Percentiles rank a stretch among this genome's conserved stretches.
phyloP scores from a whole-genome alignment of 2,797 vertebrate genomes.

The Cyclura pinguis region DNA sequence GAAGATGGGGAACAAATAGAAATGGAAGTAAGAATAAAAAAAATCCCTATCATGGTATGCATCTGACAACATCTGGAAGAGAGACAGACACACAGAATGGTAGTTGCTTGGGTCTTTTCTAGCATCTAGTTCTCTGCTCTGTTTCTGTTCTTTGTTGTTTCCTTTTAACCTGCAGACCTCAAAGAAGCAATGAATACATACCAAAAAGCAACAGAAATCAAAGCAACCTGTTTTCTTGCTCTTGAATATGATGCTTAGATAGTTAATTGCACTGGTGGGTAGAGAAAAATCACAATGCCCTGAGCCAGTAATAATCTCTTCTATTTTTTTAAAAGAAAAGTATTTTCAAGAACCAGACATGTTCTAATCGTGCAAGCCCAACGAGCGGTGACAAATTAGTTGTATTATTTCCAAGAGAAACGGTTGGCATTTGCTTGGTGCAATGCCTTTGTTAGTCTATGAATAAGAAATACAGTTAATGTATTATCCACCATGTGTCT shows the following conservation, averaged over 20 bases:
- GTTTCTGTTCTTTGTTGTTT: not conserved
- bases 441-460: constrained; percentile 71
- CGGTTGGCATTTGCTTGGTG: constrained; percentile 66
- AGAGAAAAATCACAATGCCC: constrained; percentile 56
- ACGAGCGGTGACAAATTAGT: constrained; percentile 75
- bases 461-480: constrained; percentile 73
- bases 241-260: constrained; percentile 48
- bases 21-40: no score
- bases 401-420: constrained; percentile 72
- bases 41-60: no score
- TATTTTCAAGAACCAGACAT: constrained; percentile 67
- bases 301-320: constrained; percentile 62
- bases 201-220: constrained; percentile 48
- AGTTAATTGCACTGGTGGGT: constrained; percentile 64
- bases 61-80: no score
- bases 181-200: not conserved
- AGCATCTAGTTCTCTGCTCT: not conserved
- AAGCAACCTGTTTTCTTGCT: constrained; percentile 53
- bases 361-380: constrained; percentile 57
- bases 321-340: constrained; percentile 54
- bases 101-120: not conserved
- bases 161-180: not conserved
- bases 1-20: no score
- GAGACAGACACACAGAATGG: no score
- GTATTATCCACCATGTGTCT: constrained; percentile 71